Percentiles rank a stretch among this genome's conserved stretches.
Conservation (phyloP, 2,888 invertebrate species). For the Diplazon laetatorius region DNA sequence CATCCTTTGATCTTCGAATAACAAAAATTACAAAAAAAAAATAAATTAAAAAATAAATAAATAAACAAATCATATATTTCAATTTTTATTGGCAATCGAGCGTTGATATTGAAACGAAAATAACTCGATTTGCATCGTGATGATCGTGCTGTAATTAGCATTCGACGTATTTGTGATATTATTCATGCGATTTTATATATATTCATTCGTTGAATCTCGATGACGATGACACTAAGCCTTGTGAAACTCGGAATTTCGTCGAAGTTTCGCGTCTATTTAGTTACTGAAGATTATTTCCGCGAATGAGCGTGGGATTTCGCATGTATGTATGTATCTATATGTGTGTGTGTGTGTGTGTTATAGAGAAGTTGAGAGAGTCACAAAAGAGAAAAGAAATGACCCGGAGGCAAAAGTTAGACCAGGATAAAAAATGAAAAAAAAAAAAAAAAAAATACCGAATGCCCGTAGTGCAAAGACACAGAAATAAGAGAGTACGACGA, state of each 20-base stretch:
- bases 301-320: conserved; percentile 33
- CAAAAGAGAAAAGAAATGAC: conserved; percentile 31
- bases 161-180: background rate
- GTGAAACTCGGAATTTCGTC: conserved; percentile 1
- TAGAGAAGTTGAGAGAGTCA: conserved; percentile 10
- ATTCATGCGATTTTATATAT: conserved; percentile 6
- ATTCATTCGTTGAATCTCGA: conserved; percentile 6
- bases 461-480: conserved; percentile 56
- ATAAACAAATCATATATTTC: no score
- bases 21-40: background rate
- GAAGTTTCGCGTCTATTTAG: conserved; percentile 9
- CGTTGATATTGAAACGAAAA: background rate
- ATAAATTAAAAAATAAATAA: no score
- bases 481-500: conserved; percentile 10
- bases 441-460: no score
- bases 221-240: background rate
- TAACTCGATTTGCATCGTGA: background rate
- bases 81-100: background rate
- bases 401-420: conserved; percentile 19
- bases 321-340: conserved; percentile 1
- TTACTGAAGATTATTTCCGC: background rate
- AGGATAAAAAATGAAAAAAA: no score
- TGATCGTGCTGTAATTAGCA: no score
- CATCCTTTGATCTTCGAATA: background rate
- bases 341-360: no score